Evolutionary conservation across 2,113 vertebrate genomes (phyloP).

Genomic region (Macaca nemestrina): DNA sequence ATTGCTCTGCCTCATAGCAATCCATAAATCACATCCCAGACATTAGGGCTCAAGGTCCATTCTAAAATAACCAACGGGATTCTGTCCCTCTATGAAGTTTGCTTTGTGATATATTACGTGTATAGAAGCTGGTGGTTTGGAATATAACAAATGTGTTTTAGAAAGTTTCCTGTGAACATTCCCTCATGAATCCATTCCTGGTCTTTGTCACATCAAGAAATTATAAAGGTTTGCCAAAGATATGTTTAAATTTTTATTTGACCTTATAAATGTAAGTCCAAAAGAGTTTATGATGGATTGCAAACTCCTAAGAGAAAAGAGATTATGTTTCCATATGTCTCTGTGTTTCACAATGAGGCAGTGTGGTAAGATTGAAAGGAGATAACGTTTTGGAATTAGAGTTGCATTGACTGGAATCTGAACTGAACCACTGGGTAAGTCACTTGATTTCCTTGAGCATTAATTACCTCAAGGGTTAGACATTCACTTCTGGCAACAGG

Average conservation of each 20-base stretch:
- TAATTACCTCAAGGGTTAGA: background rate
- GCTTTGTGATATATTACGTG: slow-evolving; percentile 37
- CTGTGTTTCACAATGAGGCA: background rate
- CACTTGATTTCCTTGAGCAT: background rate
- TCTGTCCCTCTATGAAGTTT: slow-evolving; percentile 23
- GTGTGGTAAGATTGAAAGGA: background rate
- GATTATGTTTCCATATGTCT: background rate
- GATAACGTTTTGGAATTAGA: background rate
- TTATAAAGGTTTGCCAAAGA: slow-evolving; percentile 20
- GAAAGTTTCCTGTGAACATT: slow-evolving; percentile 34
- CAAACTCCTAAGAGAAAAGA: background rate
- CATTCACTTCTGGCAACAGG: background rate
- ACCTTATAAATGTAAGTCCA: background rate
- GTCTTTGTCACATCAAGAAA: slow-evolving; percentile 34
- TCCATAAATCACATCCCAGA: slow-evolving; percentile 26
- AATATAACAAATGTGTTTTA: slow-evolving; percentile 41
- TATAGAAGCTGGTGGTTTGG: background rate
- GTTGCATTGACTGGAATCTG: background rate
- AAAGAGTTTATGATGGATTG: background rate
- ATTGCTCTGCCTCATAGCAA: slow-evolving; percentile 44
- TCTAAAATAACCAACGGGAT: slow-evolving; percentile 40
- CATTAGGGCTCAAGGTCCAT: slow-evolving; percentile 42
- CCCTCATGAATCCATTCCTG: slow-evolving; percentile 30
- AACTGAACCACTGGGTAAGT: background rate
- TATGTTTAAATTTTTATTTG: background rate